Evolutionary conservation across 2,797 vertebrate genomes (phyloP).

Genomic region (Trachops cirrhosus): DNA sequence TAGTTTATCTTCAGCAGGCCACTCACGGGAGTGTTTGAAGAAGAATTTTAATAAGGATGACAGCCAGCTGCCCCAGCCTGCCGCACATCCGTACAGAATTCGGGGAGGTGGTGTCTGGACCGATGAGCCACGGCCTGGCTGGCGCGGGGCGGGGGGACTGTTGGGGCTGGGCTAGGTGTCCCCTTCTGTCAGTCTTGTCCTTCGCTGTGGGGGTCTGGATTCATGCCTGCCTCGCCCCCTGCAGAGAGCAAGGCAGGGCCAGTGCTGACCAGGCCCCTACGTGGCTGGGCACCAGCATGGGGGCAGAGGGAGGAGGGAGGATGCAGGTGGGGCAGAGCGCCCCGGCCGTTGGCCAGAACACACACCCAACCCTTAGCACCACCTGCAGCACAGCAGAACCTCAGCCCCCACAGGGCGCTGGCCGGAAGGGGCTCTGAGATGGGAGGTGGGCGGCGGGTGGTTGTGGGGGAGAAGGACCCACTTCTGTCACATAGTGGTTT

Average conservation of each 20-base stretch:
- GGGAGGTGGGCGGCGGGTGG: neutral
- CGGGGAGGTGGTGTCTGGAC: neutral
- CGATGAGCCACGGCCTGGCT: neutral
- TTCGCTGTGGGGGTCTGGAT: neutral
- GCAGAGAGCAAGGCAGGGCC: neutral
- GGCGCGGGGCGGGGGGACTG: neutral
- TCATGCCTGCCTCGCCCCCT: neutral
- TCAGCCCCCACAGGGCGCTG: no score
- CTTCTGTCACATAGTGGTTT: neutral
- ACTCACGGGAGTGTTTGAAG: neutral
- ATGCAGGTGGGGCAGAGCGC: no score
- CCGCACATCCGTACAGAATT: neutral
- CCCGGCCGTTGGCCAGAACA: neutral
- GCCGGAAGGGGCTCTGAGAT: neutral
- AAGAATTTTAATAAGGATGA: slow-evolving; percentile 9
- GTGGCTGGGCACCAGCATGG: neutral
- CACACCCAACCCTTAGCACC: neutral
- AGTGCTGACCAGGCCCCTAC: neutral
- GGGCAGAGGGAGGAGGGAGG: neutral
- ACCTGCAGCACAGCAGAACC: no score
- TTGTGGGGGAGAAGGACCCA: neutral
- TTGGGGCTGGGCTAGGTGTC: neutral
- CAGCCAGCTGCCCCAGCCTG: neutral
- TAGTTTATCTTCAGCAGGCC: neutral
- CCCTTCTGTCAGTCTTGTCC: neutral